Evolutionary conservation across 2,888 invertebrate species (phyloP).

Genomic region (Choreutis nemorana): DNA sequence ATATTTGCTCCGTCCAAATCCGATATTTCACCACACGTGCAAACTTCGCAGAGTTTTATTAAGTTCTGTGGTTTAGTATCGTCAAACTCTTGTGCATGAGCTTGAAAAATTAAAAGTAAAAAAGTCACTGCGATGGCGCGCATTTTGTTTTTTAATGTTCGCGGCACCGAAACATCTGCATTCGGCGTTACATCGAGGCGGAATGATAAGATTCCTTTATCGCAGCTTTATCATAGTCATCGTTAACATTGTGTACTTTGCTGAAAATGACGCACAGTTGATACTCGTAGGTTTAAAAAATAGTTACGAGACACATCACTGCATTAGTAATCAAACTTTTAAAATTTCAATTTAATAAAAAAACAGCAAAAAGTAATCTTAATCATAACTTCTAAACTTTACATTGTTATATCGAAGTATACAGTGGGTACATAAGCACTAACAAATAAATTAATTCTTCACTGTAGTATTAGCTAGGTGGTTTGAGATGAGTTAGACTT

Average conservation of each 20-base stretch:
- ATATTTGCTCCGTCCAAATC: slow-evolving; percentile 43
- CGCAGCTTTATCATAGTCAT: slow-evolving; percentile 40
- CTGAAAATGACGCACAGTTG: slow-evolving; percentile 44
- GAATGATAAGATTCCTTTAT: slow-evolving; percentile 53
- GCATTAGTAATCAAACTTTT: too few relatives aligned
- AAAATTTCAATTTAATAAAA: too few relatives aligned
- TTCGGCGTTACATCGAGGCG: slow-evolving; percentile 35
- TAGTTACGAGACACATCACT: too few relatives aligned
- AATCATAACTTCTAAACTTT: too few relatives aligned
- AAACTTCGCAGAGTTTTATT: slow-evolving; percentile 44
- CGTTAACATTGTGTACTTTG: slow-evolving; percentile 36
- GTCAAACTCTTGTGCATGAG: too few relatives aligned
- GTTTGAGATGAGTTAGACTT: too few relatives aligned
- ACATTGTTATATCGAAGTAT: too few relatives aligned
- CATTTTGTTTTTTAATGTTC: slow-evolving; percentile 29
- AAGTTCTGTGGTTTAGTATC: slow-evolving; percentile 22
- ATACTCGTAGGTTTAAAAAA: too few relatives aligned
- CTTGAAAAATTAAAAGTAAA: slow-evolving; percentile 34
- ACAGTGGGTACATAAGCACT: too few relatives aligned
- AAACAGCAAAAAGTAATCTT: too few relatives aligned
- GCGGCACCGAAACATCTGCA: slow-evolving; percentile 24
- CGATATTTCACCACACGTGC: slow-evolving; percentile 56
- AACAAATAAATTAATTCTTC: too few relatives aligned
- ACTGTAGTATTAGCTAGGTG: too few relatives aligned
- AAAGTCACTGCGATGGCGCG: slow-evolving; percentile 31